phyloP scores from a whole-genome alignment of 2,797 vertebrate genomes.

The Molossus alvarezi region DNA sequence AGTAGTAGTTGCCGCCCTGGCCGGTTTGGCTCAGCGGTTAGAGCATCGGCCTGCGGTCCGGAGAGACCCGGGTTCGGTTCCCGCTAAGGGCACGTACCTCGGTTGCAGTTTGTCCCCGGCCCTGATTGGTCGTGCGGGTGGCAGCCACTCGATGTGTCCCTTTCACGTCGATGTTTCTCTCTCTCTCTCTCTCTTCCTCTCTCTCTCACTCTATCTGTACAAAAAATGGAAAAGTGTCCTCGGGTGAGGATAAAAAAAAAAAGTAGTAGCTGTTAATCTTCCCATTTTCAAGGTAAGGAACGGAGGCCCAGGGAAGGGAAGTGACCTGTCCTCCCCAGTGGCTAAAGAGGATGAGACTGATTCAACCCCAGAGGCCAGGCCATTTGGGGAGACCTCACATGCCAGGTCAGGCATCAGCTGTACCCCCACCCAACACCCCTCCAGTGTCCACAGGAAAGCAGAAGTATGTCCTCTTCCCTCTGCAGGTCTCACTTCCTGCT shows the following conservation, averaged over 20 bases:
- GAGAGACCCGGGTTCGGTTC: too few species aligned
- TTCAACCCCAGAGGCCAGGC: background rate
- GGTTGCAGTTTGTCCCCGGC: too few species aligned
- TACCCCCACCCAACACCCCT: background rate
- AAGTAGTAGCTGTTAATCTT: background rate
- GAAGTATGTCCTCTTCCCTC: slow-evolving; percentile 80
- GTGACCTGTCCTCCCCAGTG: background rate
- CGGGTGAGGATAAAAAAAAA: background rate
- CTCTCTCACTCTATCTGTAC: too few species aligned
- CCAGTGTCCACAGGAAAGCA: slow-evolving; percentile 74
- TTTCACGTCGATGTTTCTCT: too few species aligned
- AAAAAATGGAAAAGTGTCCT: too few species aligned
- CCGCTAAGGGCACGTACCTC: too few species aligned
- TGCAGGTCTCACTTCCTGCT: slow-evolving; percentile 84
- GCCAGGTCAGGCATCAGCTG: slow-evolving; percentile 14
- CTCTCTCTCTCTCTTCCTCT: too few species aligned
- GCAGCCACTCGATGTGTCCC: too few species aligned
- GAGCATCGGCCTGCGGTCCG: too few species aligned
- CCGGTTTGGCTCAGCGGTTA: too few species aligned
- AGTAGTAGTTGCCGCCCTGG: background rate
- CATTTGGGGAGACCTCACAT: slow-evolving; percentile 50
- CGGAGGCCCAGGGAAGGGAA: background rate
- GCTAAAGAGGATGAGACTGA: background rate
- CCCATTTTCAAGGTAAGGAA: slow-evolving; percentile 17
- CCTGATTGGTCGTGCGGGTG: too few species aligned